Base-by-base conservation (phyloP, 2,888 invertebrate species). In the Calephelis perditalis region DNA sequence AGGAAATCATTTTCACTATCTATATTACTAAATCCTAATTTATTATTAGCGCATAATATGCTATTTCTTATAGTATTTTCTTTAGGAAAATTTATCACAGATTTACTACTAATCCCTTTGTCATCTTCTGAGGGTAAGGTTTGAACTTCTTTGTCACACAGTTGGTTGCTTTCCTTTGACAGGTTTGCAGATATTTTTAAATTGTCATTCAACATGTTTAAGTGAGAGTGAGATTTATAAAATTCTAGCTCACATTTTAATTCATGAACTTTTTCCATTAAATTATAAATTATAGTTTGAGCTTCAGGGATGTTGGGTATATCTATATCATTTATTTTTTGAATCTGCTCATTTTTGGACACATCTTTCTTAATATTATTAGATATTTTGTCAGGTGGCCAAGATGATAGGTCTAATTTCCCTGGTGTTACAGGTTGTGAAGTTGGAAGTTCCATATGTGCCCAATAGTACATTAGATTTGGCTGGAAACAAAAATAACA, bases 401-500 rank as follows among this genome's bases (percentile, higher is more conserved):
- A 96, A 45, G 94, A 91, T 1, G 93, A 85, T 63, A 93, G 92
- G 68, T 94, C 94, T 57, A 97, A 86, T 75, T 94, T 93, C 58
- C 96, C 95, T 0, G 96, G 96, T 15, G 95, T 94, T 62, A 93
- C 86, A 45, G 95, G 93, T 66, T 94, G 92, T 57, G 92, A 88
- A 46, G 92, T 87, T 60, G 94, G 93, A 57, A 92, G 85, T 82
- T 96, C 96, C 67, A 95, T 95, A 78, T 96, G 95, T 36, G 96
- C 93, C 97, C 97, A 98, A 79, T 95, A 96, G 86, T 98, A 98
- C 95, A 97, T 96, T 76, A 96, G 92, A 83, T 95, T 96, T 63
- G 96, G 95, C 97, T 97, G 85, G 44, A 92, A 86, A 70, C 60
- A 59, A 56, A 52, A 56, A 65, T 60, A 56, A 3, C 12, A 6